phyloP scores from a whole-genome alignment of 2,888 invertebrate species.

The Escarpia spicata region DNA sequence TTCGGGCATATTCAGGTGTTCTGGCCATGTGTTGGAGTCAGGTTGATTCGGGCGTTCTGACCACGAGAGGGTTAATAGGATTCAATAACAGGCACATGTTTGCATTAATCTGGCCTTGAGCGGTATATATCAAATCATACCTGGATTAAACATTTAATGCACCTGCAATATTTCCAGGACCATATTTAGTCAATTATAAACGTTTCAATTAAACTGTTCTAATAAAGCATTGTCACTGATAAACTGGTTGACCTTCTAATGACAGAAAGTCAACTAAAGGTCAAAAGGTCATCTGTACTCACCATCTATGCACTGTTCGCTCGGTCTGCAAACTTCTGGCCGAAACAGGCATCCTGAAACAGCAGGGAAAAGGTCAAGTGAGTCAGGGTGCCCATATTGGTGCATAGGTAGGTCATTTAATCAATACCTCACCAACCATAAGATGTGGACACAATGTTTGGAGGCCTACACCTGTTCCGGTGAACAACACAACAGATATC shows the following conservation, averaged over 20 bases:
- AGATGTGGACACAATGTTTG: neutral
- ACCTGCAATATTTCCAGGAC: neutral
- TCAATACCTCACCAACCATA: neutral
- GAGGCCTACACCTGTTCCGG: neutral
- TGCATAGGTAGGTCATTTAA: neutral
- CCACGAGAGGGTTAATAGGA: too few relatives aligned
- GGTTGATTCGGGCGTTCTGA: too few relatives aligned
- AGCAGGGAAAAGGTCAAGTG: neutral
- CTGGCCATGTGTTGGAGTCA: too few relatives aligned
- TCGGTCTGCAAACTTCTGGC: neutral
- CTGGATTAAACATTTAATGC: neutral
- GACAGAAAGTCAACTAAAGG: neutral
- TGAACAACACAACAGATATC: neutral
- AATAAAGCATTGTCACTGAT: neutral
- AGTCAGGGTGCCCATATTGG: neutral
- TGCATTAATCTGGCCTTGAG: neutral
- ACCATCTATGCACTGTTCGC: conserved; percentile 10
- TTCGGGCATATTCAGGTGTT: too few relatives aligned
- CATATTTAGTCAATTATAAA: neutral
- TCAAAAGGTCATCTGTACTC: neutral
- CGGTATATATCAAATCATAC: neutral
- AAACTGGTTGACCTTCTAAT: neutral
- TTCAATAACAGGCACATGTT: too few relatives aligned
- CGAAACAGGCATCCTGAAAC: conserved; percentile 13
- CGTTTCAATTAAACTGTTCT: neutral